A percentile compares a stretch with the other conserved stretches of the same genome.
These are phyloP conservation scores for Scopus umbretta DNA, from an alignment of 2,113 vertebrate species.

Conservation along the genomic window DNA sequence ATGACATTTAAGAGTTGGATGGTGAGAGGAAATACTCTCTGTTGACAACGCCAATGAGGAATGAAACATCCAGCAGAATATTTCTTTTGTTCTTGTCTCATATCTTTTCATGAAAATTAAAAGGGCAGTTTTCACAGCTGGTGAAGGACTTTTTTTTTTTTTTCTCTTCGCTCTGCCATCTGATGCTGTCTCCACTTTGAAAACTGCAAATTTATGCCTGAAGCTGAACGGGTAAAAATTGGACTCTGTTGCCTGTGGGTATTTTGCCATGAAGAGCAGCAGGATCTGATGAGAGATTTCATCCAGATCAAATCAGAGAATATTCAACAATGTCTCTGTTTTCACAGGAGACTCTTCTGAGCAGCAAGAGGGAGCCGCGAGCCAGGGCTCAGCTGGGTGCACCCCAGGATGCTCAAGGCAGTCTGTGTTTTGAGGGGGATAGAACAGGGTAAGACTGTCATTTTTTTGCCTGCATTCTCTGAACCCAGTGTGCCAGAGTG, in stretches of 20 bases:
- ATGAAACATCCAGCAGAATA: conserved; percentile 34
- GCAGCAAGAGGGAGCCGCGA: not conserved
- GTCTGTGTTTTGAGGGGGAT: not conserved
- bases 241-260: conserved; percentile 32
- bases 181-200: conserved; percentile 37
- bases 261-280: not conserved
- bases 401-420: not conserved
- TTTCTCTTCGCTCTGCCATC: not conserved
- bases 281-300: conserved; percentile 31
- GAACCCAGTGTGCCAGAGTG: not conserved
- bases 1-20: not conserved
- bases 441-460: not conserved
- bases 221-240: conserved; percentile 31
- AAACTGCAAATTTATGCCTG: conserved; percentile 31
- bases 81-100: conserved; percentile 32
- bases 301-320: conserved; percentile 44
- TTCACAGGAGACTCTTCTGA: not conserved
- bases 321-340: conserved; percentile 10
- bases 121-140: conserved; percentile 54
- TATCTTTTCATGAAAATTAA: conserved; percentile 59
- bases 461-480: not conserved
- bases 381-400: not conserved
- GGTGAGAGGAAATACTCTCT: not conserved
- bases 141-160: not conserved
- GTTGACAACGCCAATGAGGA: not conserved